Evolutionary conservation across 2,113 vertebrate species (phyloP).

Genomic region (Neodontobutis hainanensis): DNA sequence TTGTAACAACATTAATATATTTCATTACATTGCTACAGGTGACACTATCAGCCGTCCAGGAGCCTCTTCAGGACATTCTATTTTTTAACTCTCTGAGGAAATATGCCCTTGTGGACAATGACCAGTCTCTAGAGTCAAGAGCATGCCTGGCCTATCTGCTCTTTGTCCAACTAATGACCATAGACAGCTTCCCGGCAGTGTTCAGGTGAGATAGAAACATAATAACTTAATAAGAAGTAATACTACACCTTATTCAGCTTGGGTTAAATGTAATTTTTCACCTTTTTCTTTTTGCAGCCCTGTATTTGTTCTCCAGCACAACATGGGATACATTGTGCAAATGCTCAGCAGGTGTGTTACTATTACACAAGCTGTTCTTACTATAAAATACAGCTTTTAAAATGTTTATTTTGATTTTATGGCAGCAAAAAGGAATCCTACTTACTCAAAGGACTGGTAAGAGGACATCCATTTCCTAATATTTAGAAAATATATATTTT

Average conservation of each 20-base stretch:
- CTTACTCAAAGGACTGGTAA: conserved; percentile 93
- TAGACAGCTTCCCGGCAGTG: conserved; percentile 85
- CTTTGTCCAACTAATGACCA: conserved; percentile 87
- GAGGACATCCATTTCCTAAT: conserved; percentile 20
- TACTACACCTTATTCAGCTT: background rate
- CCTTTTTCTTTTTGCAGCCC: conserved; percentile 81
- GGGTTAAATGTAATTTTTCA: background rate
- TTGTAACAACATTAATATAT: background rate
- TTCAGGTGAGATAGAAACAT: conserved; percentile 81
- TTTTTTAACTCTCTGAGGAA: conserved; percentile 65
- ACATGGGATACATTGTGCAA: conserved; percentile 85
- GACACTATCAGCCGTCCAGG: conserved; percentile 62
- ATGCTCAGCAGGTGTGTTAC: conserved; percentile 86
- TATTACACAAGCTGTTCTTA: background rate
- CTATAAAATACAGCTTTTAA: background rate
- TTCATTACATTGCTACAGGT: conserved; percentile 41
- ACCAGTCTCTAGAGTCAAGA: conserved; percentile 77
- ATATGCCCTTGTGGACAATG: conserved; percentile 68
- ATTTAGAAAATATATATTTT: background rate
- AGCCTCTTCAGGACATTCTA: conserved; percentile 70
- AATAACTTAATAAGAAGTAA: background rate
- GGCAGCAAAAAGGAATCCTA: conserved; percentile 89
- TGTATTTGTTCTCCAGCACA: conserved; percentile 87
- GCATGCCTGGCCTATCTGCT: conserved; percentile 92
- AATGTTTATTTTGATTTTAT: background rate